Evolutionary conservation across 2,888 invertebrate genomes (phyloP).

Genomic region (Cryptocephalus primarius): DNA sequence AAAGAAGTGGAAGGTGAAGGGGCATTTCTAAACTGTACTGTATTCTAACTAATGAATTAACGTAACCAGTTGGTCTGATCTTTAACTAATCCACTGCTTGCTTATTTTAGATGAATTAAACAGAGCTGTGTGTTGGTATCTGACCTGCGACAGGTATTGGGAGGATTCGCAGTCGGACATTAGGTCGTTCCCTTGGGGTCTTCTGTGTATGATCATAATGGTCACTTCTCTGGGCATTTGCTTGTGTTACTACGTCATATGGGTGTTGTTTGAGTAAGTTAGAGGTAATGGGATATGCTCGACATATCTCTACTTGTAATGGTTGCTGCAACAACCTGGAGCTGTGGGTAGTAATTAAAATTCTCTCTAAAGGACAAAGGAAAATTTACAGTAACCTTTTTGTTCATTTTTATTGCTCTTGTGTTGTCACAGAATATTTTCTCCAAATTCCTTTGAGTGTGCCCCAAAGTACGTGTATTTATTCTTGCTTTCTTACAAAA

Average conservation of each 20-base stretch:
- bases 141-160: constrained; percentile 88
- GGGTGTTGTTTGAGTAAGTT: constrained; percentile 86
- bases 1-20: constrained; percentile 71
- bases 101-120: constrained; percentile 66
- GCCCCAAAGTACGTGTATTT: no score
- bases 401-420: no score
- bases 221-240: constrained; percentile 73
- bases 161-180: constrained; percentile 67
- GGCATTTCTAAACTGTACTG: background rate
- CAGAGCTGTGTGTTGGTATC: constrained; percentile 82
- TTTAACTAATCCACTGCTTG: background rate
- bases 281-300: background rate
- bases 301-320: background rate
- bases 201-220: constrained; percentile 64
- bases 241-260: constrained; percentile 85
- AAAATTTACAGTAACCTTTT: no score
- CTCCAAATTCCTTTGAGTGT: no score
- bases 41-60: no score
- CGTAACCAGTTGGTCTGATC: no score
- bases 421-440: no score
- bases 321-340: background rate
- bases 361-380: no score
- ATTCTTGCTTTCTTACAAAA: no score
- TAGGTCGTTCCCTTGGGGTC: constrained; percentile 73
- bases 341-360: no score